Evolutionary conservation across 2,113 vertebrate species (phyloP).

Genomic region (Sinocyclocheilus anophthalmus): DNA sequence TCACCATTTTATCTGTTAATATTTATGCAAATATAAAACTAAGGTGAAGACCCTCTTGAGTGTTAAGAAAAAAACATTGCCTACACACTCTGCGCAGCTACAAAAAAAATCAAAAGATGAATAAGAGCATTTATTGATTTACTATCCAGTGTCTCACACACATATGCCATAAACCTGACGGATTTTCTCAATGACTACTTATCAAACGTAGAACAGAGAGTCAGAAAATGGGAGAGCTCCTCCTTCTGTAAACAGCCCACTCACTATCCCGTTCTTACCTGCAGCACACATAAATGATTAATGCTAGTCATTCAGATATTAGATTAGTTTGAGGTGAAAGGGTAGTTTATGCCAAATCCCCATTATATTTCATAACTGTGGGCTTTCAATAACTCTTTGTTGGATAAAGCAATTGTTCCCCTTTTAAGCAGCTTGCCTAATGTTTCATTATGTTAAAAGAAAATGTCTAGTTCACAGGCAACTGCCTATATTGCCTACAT

Average conservation of each 20-base stretch:
- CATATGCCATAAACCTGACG: conserved; percentile 7
- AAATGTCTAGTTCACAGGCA: background rate
- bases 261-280: background rate
- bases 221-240: conserved; percentile 18
- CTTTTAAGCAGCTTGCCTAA: background rate
- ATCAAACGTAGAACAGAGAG: conserved; percentile 16
- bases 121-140: conserved; percentile 28
- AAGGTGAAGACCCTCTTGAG: conserved; percentile 30
- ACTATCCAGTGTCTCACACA: conserved; percentile 29
- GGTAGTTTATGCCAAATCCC: conserved; percentile 16
- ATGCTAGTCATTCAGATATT: conserved; percentile 52
- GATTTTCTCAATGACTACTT: conserved; percentile 13
- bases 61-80: conserved; percentile 12
- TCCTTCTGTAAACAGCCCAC: conserved; percentile 53
- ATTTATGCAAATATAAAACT: conserved; percentile 45
- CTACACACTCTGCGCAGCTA: background rate
- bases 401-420: background rate
- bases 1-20: conserved; percentile 54
- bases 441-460: background rate
- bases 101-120: conserved; percentile 12
- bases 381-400: background rate
- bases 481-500: background rate
- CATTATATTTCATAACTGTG: conserved; percentile 12
- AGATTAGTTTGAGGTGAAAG: conserved; percentile 35
- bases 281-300: conserved; percentile 38